A percentile compares a stretch with the other conserved stretches of the same genome.
phyloP scores from a whole-genome alignment of 2,888 invertebrate genomes.

The Diplazon laetatorius region DNA sequence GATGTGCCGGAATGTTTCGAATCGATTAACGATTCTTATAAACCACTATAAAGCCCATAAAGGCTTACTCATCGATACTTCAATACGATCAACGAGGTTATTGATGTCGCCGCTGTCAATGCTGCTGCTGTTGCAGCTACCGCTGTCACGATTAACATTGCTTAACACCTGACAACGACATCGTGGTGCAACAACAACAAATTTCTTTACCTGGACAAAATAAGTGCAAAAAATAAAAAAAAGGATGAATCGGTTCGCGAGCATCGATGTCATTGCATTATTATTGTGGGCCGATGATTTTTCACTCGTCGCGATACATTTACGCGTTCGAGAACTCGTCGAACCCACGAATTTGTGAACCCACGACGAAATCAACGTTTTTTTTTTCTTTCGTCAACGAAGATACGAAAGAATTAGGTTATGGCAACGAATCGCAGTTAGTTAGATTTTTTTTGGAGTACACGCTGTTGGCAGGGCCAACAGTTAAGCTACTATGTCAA shows the following conservation, averaged over 20 bases:
- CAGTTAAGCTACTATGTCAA: slow-evolving; percentile 65
- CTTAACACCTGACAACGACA: background rate
- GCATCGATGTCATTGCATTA: background rate
- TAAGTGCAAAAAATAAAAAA: no score
- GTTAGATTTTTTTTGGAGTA: background rate
- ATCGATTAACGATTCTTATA: no score
- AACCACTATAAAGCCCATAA: no score
- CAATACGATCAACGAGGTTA: no score
- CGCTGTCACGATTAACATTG: no score
- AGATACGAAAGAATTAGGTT: background rate
- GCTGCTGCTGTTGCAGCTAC: background rate
- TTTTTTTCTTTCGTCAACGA: no score
- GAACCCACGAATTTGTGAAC: slow-evolving; percentile 4
- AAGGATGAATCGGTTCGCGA: slow-evolving; percentile 1
- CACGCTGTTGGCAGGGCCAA: background rate
- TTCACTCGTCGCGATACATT: background rate
- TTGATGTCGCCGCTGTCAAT: background rate
- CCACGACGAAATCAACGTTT: no score
- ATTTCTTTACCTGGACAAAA: background rate
- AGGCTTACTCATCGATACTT: no score
- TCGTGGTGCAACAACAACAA: no score
- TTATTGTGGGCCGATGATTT: background rate
- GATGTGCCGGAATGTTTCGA: no score
- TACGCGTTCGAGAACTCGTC: background rate
- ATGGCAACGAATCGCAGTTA: background rate